Conservation (phyloP, 2,888 invertebrate genomes). For the Campoletis raptor region DNA sequence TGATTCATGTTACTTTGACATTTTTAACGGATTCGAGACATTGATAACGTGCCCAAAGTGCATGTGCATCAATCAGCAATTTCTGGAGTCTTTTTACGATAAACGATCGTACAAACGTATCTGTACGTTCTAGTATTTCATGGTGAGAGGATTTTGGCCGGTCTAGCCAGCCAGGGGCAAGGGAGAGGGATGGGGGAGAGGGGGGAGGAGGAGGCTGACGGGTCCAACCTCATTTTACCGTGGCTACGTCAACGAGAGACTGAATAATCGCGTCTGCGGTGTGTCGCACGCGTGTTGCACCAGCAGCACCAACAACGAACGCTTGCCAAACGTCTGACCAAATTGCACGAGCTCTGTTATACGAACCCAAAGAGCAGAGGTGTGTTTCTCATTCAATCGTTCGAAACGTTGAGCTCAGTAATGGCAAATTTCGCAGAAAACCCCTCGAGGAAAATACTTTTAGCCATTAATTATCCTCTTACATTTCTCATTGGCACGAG, state of each 20-base stretch:
- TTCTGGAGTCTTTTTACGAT: not conserved
- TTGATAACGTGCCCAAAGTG: not conserved
- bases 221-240: constrained; percentile 40
- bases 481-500: constrained; percentile 1
- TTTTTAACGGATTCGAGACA: not conserved
- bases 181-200: not conserved
- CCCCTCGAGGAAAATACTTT: not conserved
- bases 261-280: constrained; percentile 60
- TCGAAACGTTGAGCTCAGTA: not conserved
- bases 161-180: constrained; percentile 42
- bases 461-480: constrained; percentile 5
- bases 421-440: constrained; percentile 13
- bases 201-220: constrained; percentile 9
- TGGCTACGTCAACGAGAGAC: constrained; percentile 52
- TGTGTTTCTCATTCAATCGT: constrained; percentile 18
- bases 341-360: constrained; percentile 23
- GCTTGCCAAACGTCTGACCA: constrained; percentile 47
- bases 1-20: not conserved
- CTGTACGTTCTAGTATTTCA: constrained; percentile 27
- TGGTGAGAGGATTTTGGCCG: constrained; percentile 30
- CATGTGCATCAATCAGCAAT: constrained; percentile 9
- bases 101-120: not conserved
- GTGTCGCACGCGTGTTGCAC: constrained; percentile 50
- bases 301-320: constrained; percentile 27
- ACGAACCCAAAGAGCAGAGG: not conserved